phyloP scores from a whole-genome alignment of 2,797 vertebrate species.

The Hypotaenidia philippensis region DNA sequence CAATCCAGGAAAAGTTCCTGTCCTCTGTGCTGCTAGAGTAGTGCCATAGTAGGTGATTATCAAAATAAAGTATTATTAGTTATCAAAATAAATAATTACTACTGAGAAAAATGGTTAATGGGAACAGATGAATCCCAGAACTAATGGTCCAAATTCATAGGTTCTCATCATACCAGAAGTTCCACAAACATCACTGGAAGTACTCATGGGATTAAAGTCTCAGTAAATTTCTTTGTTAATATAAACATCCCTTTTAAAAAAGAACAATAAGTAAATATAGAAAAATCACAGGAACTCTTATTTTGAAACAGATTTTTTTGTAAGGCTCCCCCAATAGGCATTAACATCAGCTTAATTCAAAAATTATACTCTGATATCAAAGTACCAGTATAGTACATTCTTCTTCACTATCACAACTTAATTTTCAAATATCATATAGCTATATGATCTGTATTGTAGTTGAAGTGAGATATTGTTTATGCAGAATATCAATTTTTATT shows the following conservation, averaged over 20 bases:
- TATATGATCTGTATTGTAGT: neutral
- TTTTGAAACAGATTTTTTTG: slow-evolving; percentile 20
- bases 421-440: neutral
- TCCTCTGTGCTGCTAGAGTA: neutral
- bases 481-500: slow-evolving; percentile 60
- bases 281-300: neutral
- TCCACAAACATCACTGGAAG: neutral
- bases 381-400: neutral
- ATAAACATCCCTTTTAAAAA: neutral
- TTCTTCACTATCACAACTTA: neutral
- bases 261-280: neutral
- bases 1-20: neutral
- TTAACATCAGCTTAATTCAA: slow-evolving; percentile 10
- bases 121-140: neutral
- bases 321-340: neutral
- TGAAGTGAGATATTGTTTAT: slow-evolving; percentile 64
- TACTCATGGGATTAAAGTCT: neutral
- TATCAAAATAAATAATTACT: neutral
- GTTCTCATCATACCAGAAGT: neutral
- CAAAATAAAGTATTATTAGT: neutral
- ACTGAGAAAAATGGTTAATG: neutral
- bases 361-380: neutral
- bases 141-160: neutral
- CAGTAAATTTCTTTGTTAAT: neutral
- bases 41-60: neutral